Conservation (phyloP, 2,113 vertebrate species). For the Oreochromis niloticus region DNA sequence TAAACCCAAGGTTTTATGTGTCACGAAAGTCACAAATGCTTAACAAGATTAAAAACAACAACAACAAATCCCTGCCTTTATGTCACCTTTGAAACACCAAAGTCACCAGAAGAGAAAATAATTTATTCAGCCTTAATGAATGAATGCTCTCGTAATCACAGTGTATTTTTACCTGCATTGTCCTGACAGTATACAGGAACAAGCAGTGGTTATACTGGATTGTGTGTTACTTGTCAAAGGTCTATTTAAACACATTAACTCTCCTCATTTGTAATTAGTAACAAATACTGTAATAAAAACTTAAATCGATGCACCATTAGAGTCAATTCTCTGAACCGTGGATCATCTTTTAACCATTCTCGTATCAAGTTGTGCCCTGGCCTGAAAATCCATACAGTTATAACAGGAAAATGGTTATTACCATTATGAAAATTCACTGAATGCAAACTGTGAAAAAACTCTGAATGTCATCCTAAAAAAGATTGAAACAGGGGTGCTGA, state of each 20-base stretch:
- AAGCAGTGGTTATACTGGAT: not conserved
- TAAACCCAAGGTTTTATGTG: not conserved
- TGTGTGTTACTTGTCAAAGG: not conserved
- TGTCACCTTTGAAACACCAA: not conserved
- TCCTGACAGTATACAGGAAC: not conserved
- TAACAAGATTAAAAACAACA: not conserved
- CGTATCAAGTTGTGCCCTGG: not conserved
- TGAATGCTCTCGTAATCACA: not conserved
- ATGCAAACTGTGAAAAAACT: not conserved
- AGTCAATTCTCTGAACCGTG: no score
- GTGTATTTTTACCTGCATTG: not conserved
- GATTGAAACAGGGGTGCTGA: not conserved
- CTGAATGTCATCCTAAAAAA: not conserved
- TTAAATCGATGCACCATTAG: not conserved
- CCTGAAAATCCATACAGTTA: not conserved
- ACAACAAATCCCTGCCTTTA: not conserved
- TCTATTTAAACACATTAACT: not conserved
- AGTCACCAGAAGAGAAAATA: not conserved
- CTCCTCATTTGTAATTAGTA: not conserved
- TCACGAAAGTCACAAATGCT: not conserved
- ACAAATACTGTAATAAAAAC: not conserved
- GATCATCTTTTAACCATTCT: not conserved
- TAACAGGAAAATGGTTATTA: not conserved
- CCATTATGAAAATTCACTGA: not conserved
- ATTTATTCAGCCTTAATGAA: not conserved